These are phyloP conservation scores for Pteronotus mesoamericanus DNA, from an alignment of 2,797 vertebrate genomes.

Conservation along the genomic window DNA sequence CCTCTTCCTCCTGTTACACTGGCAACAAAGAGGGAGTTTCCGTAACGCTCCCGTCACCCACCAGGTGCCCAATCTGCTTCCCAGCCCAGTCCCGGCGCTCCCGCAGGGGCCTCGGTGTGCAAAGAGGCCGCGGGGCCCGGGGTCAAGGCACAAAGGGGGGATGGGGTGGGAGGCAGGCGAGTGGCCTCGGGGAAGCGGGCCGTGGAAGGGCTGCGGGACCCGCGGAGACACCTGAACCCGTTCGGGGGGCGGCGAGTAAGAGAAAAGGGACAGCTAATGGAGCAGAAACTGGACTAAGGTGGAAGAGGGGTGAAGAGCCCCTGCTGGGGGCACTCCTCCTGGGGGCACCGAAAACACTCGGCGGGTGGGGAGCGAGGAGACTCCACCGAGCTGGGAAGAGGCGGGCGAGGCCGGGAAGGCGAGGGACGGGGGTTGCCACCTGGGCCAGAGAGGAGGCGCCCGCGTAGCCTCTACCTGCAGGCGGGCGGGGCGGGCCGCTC, in stretches of 20 bases:
- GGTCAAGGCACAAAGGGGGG: conserved; percentile 63
- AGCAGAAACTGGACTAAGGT: conserved; percentile 3
- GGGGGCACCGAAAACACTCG: not conserved
- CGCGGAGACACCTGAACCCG: not conserved
- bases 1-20: conserved; percentile 76
- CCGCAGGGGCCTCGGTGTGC: conserved; percentile 57
- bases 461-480: conserved; percentile 48
- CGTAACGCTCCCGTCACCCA: conserved; percentile 67
- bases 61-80: conserved; percentile 68
- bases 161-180: not conserved
- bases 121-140: conserved; percentile 58
- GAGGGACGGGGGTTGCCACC: not conserved
- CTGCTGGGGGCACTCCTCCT: not conserved
- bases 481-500: conserved; percentile 62
- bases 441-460: conserved; percentile 24
- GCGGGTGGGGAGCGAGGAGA: not conserved
- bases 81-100: conserved; percentile 34
- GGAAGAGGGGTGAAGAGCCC: conserved; percentile 20
- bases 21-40: conserved; percentile 78
- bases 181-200: not conserved
- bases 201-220: not conserved
- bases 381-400: not conserved
- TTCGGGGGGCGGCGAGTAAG: not conserved
- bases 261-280: not conserved
- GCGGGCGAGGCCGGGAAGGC: not conserved